Evolutionary conservation across 2,113 vertebrate genomes (phyloP), one percentile per base, ranked within the genome.

Genomic region (Tringa solitaria): DNA sequence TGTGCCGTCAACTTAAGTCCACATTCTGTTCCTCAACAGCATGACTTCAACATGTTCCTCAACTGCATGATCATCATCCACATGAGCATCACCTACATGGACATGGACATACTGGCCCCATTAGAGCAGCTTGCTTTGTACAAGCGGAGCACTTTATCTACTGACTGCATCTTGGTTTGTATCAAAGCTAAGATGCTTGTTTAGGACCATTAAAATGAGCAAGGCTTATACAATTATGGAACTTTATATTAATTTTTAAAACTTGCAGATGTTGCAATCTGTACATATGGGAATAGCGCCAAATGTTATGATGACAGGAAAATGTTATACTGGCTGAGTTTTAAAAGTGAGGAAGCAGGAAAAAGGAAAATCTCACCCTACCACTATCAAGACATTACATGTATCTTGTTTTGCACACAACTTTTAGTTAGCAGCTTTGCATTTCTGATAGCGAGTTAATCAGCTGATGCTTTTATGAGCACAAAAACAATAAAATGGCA

Each of bases 241-340:
- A 83, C 70, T 95, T 93, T 15, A 46, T 82, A 96, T 91, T 89
- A 76, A 95, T 92, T 95, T 96, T 96, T 97, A 69, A 95, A 96
- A 74, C 83, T 84, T 90, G 77, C 90, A 96, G 90, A 95, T 95
- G 80, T 92, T 92, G 74, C 84, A 85, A 39, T 91, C 86, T 96
- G 73, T 69, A 73, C 70, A 21, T 32, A 41, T 14, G 70, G 74
- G 91, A 95, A 82, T 30, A 73, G 68, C 1, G 28, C 81, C 90
- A 92, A 92, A 91, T 79, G 73, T 69, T 90, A 75, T 1, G 3
- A 39, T 73, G 84, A 69, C 30, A 92, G 65, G 77, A 85, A 57
- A 76, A 43, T 57, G 46, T 87, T 69, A 51, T 27, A 48, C 13
- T 74, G 54, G 54, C 30, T 20, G 8, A 8, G 11, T 33, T 79